Base-by-base conservation (phyloP, 1,140 invertebrate species). In the Protaetia brevitarsis region DNA sequence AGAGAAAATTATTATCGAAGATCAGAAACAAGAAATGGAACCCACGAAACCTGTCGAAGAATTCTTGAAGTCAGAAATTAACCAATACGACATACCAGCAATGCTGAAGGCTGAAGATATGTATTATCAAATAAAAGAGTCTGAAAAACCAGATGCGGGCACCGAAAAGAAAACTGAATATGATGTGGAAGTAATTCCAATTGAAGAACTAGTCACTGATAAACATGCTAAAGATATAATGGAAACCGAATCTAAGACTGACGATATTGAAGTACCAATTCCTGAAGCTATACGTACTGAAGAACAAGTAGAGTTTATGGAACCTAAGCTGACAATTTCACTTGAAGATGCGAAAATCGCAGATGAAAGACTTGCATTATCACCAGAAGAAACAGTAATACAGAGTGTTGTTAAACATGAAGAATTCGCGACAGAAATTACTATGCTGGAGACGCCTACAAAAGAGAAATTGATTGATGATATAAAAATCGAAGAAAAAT, bases 1-100 rank as follows among this genome's bases (percentile, higher is more conserved):
- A 56, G 31, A 56, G 6, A 56, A 56, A 56, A 56, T 8, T 11
- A 16, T 56, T 56, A 56, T 11, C 19, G 45, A 56, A 56, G 45
- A 56, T 11, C 45, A 7, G 8, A n/a, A 34, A 34, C 31, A 34
- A 34, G 31, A 34, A 34, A n/a, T 34, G 31, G 7, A 7, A n/a
- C 7, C 7, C 7, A 34, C n/a, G 7, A 34, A 34, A 34, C 31
- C 31, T 34, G 31, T 34, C n/a, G 31, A 34, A 34, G 31, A 34
- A 34, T 34, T n/a, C 7, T 7, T 34, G 7, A n/a, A 34, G 31
- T 34, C 31, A n/a, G n/a, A n/a, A n/a, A n/a, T n/a, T n/a, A n/a
- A n/a, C n/a, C n/a, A n/a, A n/a, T n/a, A n/a, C n/a, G n/a, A n/a
- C n/a, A n/a, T n/a, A n/a, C n/a, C n/a, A n/a, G n/a, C n/a, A n/a